Percentiles rank a stretch among this genome's conserved stretches.
Evolutionary conservation across 2,113 vertebrate species (phyloP).

Genomic region (Poecilia latipinna): DNA sequence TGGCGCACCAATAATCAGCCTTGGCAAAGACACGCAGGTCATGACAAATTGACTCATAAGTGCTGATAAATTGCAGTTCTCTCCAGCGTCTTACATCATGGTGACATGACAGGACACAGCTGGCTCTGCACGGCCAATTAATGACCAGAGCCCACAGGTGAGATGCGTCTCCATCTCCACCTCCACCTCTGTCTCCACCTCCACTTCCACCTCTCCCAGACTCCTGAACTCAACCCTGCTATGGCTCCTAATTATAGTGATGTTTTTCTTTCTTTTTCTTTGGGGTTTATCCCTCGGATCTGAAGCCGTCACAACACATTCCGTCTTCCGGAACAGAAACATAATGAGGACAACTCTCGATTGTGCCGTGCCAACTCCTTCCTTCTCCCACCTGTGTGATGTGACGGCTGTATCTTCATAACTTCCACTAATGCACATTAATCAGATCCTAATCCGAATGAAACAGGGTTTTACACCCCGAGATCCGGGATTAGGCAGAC

Average conservation of each 20-base stretch:
- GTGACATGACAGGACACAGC: constrained; percentile 69
- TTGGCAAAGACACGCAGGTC: constrained; percentile 47
- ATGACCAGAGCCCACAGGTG: constrained; percentile 72
- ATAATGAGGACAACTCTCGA: neutral
- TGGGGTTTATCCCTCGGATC: neutral
- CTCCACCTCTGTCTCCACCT: constrained; percentile 19
- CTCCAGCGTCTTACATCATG: constrained; percentile 51
- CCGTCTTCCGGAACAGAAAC: neutral
- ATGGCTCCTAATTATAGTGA: neutral
- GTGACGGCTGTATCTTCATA: constrained; percentile 52
- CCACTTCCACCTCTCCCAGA: constrained; percentile 4
- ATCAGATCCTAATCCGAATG: constrained; percentile 73
- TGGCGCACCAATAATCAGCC: constrained; percentile 52
- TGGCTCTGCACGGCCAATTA: constrained; percentile 69
- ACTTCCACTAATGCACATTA: constrained; percentile 72
- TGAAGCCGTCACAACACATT: neutral
- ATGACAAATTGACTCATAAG: constrained; percentile 82
- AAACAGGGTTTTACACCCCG: constrained; percentile 66
- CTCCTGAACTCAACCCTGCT: constrained; percentile 18
- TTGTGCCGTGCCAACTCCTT: neutral
- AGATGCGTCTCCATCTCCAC: constrained; percentile 61
- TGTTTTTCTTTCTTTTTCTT: neutral
- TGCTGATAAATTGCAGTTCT: constrained; percentile 76
- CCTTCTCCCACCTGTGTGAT: constrained; percentile 50
- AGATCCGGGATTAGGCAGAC: constrained; percentile 72